Base-by-base conservation (phyloP, 37 sponge, comb jelly and placozoan genomes). In the Eunapius fragilis region DNA sequence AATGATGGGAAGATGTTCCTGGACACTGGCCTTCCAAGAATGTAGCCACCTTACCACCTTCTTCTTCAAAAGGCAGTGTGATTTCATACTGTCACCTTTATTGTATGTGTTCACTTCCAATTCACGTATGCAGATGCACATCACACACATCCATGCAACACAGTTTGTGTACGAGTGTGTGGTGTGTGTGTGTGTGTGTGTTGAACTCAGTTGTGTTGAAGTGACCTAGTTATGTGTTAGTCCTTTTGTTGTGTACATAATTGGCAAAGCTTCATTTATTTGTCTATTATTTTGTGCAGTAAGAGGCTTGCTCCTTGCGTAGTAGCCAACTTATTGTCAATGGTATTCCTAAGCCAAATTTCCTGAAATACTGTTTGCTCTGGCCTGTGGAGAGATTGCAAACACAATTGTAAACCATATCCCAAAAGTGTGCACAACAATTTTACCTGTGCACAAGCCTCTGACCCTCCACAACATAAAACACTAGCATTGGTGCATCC, bases 401-500 rank as follows among this genome's bases (percentile, higher is more conserved):
- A 49, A 27, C 27, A 50, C 67, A 58, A 38, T 35, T 28, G 24
- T n/a, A n/a, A n/a, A n/a, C 67, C 79, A 69, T 67, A 69, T 45
- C 33, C 36, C 41, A 70, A 37, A 23, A 32, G 25, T 76, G 76
- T n/a, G 26, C 45, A 10, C 30, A 22, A 32, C 31, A 13, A 7
- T 35, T 22, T 84, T 79, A 93, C 94, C 85, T 90, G 82, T 92
- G 95, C 6, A 95, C 89, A 0, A 93, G 48, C 76, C 87, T 73
- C 79, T 97, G 98, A 3, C 95, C 94, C 80, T 97, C 98, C 47
- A 97, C 77, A 28, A 95, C 90, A 76, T 91, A 97, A 27, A 80
- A 86, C 35, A 92, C 88, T 25, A 71, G 50, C 35, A 92, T 91
- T 69, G 82, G 78, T 34, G 14, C 71, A 19, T 81, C 85, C 90